Evolutionary conservation across 2,888 invertebrate species (phyloP).

Genomic region (Perdita meconis): DNA sequence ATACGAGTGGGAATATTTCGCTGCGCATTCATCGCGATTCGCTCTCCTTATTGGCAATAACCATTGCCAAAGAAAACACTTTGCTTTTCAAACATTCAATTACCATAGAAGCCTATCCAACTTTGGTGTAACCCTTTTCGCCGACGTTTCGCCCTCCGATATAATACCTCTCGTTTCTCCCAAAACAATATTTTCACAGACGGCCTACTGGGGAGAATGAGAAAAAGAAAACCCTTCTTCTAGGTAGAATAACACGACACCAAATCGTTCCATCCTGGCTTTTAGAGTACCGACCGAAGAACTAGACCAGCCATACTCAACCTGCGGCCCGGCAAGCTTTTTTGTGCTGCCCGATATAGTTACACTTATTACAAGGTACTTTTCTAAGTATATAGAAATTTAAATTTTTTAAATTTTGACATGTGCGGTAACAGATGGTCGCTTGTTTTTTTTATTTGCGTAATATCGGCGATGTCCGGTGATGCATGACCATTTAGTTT

Average conservation of each 20-base stretch:
- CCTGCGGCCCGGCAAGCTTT: too few relatives aligned
- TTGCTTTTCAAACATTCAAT: constrained; percentile 43
- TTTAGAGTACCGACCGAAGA: background rate
- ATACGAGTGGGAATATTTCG: constrained; percentile 1
- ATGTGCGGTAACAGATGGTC: too few relatives aligned
- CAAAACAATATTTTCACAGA: constrained; percentile 38
- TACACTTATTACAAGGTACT: too few relatives aligned
- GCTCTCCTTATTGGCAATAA: constrained; percentile 51
- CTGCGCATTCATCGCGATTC: constrained; percentile 26
- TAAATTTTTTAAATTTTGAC: too few relatives aligned
- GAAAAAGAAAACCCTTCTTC: background rate
- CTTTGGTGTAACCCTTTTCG: constrained; percentile 13
- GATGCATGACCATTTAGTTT: too few relatives aligned
- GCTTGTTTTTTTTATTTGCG: too few relatives aligned
- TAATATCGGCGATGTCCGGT: too few relatives aligned
- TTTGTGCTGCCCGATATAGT: too few relatives aligned
- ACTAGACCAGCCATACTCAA: too few relatives aligned
- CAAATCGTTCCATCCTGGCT: background rate
- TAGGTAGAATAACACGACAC: background rate
- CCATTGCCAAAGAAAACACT: constrained; percentile 34
- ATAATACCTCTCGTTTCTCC: constrained; percentile 19
- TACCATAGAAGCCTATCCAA: constrained; percentile 5
- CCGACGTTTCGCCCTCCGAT: constrained; percentile 15
- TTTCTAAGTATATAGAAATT: too few relatives aligned
- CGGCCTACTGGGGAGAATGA: background rate